A percentile compares a stretch with the other conserved stretches of the same genome.
These are phyloP conservation scores for Drosophila baimaii DNA, from an alignment of 1,140 invertebrate genomes.

Conservation along the genomic window DNA sequence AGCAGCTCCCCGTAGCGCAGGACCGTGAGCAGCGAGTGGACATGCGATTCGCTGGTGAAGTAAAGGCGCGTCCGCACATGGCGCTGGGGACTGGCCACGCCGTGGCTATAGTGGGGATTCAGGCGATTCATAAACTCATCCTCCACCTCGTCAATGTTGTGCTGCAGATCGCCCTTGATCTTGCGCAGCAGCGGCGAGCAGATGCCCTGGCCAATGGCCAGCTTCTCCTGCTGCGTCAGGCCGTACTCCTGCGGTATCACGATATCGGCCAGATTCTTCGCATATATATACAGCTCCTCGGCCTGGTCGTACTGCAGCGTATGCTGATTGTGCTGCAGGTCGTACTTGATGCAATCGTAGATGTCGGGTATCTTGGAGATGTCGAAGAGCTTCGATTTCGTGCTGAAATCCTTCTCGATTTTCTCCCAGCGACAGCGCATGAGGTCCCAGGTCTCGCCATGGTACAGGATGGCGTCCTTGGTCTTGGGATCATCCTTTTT, in stretches of 20 bases:
- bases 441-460: constrained; percentile 99
- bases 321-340: constrained; percentile 98
- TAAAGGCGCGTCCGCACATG: constrained; percentile 98
- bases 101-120: constrained; percentile 98
- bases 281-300: constrained; percentile 97
- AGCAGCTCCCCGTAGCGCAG: constrained; percentile 96
- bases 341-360: constrained; percentile 99
- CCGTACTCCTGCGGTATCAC: constrained; percentile 99
- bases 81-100: constrained; percentile 97
- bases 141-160: constrained; percentile 94
- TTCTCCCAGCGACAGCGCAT: constrained; percentile 99
- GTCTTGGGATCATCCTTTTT: constrained; percentile 95
- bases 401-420: constrained; percentile 99
- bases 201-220: constrained; percentile 98
- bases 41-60: constrained; percentile 99
- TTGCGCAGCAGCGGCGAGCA: constrained; percentile 98
- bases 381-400: constrained; percentile 95
- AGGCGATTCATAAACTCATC: constrained; percentile 97
- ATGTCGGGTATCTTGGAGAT: constrained; percentile 99
- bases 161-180: constrained; percentile 96
- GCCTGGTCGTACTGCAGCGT: constrained; percentile 96
- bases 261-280: constrained; percentile 98
- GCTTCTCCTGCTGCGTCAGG: constrained; percentile 96
- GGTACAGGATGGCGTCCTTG: constrained; percentile 96
- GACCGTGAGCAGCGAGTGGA: constrained; percentile 98